phyloP scores from a whole-genome alignment of 1,140 invertebrate genomes.

The Panulirus ornatus region DNA sequence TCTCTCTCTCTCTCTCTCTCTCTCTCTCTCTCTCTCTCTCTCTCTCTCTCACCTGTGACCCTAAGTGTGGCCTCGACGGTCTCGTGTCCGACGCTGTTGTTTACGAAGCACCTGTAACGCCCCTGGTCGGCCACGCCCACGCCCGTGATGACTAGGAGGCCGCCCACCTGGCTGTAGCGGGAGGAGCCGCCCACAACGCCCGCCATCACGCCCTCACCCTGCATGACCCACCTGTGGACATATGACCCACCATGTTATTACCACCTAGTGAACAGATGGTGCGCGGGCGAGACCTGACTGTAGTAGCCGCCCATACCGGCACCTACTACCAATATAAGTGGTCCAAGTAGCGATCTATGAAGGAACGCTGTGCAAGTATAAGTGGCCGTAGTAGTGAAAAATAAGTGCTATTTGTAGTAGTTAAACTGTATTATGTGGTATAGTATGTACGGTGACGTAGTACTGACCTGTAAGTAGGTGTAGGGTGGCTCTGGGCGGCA shows the following conservation, averaged over 20 bases:
- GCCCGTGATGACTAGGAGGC: constrained; percentile 75
- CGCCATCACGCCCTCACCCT: constrained; percentile 73
- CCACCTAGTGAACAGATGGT: too few relatives aligned
- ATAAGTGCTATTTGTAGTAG: too few relatives aligned
- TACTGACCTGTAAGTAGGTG: constrained; percentile 71
- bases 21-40: background rate
- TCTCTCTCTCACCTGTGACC: background rate
- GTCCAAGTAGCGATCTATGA: too few relatives aligned
- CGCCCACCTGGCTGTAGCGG: constrained; percentile 74
- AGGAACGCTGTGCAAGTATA: too few relatives aligned
- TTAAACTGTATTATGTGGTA: too few relatives aligned
- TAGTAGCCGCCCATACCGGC: too few relatives aligned
- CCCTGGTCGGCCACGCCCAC: constrained; percentile 77
- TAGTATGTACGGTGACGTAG: too few relatives aligned
- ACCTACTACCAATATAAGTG: too few relatives aligned
- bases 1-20: background rate
- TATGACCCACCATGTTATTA: too few relatives aligned
- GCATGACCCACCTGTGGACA: constrained; percentile 66
- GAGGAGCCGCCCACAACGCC: constrained; percentile 75
- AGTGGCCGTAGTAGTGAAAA: too few relatives aligned
- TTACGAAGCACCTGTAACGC: constrained; percentile 76
- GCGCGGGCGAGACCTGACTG: too few relatives aligned
- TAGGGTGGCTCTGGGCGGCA: constrained; percentile 72
- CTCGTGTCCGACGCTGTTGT: constrained; percentile 26
- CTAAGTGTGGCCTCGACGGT: background rate